Evolutionary conservation across 2,888 invertebrate species (phyloP), one percentile per base, ranked within the genome.

Genomic region (Nesidiocoris tenuis): DNA sequence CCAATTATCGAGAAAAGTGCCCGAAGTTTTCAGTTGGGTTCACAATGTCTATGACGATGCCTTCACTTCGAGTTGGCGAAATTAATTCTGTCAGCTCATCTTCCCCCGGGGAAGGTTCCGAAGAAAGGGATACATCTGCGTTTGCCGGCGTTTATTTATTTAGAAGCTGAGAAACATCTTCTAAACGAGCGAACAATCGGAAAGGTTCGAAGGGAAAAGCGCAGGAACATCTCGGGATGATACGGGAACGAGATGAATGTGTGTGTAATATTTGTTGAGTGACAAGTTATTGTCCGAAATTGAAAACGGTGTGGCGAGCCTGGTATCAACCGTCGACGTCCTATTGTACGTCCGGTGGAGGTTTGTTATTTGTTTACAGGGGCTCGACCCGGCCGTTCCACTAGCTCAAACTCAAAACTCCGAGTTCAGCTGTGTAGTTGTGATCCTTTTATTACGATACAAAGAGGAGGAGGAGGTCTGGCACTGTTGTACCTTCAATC

Each of bases 221-320:
- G 16, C 2, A 55, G 67, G 21, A 67, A 67, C 39, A 67, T 39
- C 21, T 17, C 56, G 56, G 67, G 67, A 22, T 56, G 55, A 22
- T 55, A 54, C 55, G 39, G 67, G 56, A 22, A 54, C 55, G 39
- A 56, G 56, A 22, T 56, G 55, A 55, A 55, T n/a, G n/a, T 39
- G 55, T 67, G 67, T 54, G 55, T 67, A 67, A 67, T 67, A 55
- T 67, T 67, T 67, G 67, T 67, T 56, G 67, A 67, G 67, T 67
- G 67, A 67, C 67, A 67, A 55, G 19, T 67, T 55, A 19, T 67
- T 67, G 67, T 67, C 67, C 67, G 12, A 39, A 39, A 19, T 56
- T 21, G 55, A 54, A 54, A 67, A 54, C 67, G 19, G 39, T 25
- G 54, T 39, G 65, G 65, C 65, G 63, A 24, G 63, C n/a, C 39